Conservation (phyloP, 2,888 invertebrate species). For the Stenotaenia linearis region DNA sequence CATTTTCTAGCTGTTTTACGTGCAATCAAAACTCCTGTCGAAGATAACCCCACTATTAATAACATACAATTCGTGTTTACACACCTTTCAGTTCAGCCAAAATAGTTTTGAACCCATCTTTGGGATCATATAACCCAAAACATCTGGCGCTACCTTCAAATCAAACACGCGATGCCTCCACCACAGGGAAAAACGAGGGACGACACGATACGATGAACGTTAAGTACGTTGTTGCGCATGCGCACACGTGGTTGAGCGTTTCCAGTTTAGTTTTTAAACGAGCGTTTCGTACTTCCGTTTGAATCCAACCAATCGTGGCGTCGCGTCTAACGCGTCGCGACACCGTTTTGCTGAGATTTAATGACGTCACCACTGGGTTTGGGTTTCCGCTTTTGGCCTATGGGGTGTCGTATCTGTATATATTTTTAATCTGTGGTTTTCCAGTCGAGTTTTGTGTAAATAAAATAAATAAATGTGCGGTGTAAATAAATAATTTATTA, state of each 20-base stretch:
- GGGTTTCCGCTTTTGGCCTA: too few species aligned
- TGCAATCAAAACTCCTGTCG: background rate
- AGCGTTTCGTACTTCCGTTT: too few species aligned
- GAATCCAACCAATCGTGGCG: too few species aligned
- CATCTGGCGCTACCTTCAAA: background rate
- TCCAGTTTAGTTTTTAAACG: background rate
- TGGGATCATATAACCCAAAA: background rate
- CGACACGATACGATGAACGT: background rate
- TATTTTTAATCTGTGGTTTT: too few species aligned
- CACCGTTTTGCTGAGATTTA: too few species aligned
- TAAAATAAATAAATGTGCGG: too few species aligned
- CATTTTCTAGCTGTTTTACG: background rate
- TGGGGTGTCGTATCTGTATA: too few species aligned
- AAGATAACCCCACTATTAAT: background rate
- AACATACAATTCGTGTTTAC: background rate
- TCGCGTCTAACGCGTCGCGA: too few species aligned
- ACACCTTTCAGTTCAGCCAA: background rate
- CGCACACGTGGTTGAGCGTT: background rate
- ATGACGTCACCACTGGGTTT: too few species aligned
- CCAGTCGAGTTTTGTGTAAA: too few species aligned
- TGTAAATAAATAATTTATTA: too few species aligned
- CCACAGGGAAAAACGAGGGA: background rate
- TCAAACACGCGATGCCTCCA: background rate
- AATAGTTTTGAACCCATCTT: background rate
- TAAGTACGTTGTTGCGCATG: too few species aligned